Percentiles rank a stretch among this genome's conserved stretches.
phyloP scores from a whole-genome alignment of 2,888 invertebrate genomes.

The Carabus problematicus region DNA sequence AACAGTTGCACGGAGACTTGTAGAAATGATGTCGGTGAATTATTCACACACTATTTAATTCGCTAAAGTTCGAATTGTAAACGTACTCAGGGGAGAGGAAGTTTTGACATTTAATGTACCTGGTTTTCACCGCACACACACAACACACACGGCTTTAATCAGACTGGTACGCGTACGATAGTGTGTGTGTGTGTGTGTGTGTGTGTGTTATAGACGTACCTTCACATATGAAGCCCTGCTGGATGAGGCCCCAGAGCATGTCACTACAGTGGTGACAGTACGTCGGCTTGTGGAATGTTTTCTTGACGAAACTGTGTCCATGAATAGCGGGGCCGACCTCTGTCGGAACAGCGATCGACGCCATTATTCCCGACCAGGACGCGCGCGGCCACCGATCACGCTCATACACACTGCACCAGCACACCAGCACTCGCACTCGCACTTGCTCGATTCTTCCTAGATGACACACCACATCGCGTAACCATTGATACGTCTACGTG shows the following conservation, averaged over 20 bases:
- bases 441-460: no score
- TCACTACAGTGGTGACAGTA: slow-evolving; percentile 99
- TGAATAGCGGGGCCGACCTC: slow-evolving; percentile 66
- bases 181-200: no score
- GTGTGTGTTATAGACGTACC: slow-evolving; percentile 75
- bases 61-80: no score
- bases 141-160: slow-evolving; percentile 4
- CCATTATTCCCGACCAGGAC: slow-evolving; percentile 67
- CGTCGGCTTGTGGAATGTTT: slow-evolving; percentile 99
- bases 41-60: no score
- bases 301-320: slow-evolving; percentile 99
- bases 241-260: slow-evolving; percentile 99
- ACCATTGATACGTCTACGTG: slow-evolving; percentile 65
- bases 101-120: no score
- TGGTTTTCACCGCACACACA: no score
- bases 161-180: background rate
- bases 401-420: slow-evolving; percentile 68
- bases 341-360: slow-evolving; percentile 61
- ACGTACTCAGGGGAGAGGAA: no score
- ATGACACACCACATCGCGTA: no score
- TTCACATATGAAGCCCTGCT: slow-evolving; percentile 99
- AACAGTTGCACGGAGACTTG: no score
- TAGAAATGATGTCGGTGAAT: no score
- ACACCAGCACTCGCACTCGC: no score
- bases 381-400: slow-evolving; percentile 62